Base-by-base conservation (phyloP, 2,113 vertebrate genomes). In the Trogon surrucura region DNA sequence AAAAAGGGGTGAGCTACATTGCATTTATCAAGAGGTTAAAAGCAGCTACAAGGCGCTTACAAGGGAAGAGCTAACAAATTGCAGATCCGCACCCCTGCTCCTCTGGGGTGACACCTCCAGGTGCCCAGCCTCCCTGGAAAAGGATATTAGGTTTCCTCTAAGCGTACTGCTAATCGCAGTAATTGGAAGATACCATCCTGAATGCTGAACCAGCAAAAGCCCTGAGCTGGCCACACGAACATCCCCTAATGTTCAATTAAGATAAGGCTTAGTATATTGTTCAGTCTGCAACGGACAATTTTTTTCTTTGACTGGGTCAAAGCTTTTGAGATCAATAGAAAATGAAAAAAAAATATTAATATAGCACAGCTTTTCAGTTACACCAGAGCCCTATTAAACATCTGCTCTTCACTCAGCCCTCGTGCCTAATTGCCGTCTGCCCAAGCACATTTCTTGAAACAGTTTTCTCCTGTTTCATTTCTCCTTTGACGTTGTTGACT, bases 141-240 rank as follows among this genome's bases (percentile, higher is more conserved):
- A 81, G 85, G 36, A 56, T 34, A 27, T 74, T 93, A 66, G 10
- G 5, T 26, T 88, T 96, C 81, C 84, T 60, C 53, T 88, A 88
- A 92, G 69, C 41, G 30, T 20, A 1, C 25, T 5, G 73, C 75
- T 97, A 95, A 97, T 96, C 38, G 19, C 72, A 77, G 62, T 93
- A 94, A 95, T 96, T 88, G 95, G 88, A 73, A 88, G 92, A 81
- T 86, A 62, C 67, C 73, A 53, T 93, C 78, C 84, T 30, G 47
- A 91, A 80, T 80, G 95, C 93, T 96, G 96, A 97, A 91, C 74
- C 41, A 92, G 95, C 85, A 96, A 80, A 96, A 96, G 66, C 85
- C 47, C 65, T 0, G 2, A 67, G 89, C 85, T 80, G 91, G 48
- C 85, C 93, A 56, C 29, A 45, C 26, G 86, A 96, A 77, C 86